Evolutionary conservation across 2,888 invertebrate species (phyloP).

Genomic region (Xestia rhomboidea): DNA sequence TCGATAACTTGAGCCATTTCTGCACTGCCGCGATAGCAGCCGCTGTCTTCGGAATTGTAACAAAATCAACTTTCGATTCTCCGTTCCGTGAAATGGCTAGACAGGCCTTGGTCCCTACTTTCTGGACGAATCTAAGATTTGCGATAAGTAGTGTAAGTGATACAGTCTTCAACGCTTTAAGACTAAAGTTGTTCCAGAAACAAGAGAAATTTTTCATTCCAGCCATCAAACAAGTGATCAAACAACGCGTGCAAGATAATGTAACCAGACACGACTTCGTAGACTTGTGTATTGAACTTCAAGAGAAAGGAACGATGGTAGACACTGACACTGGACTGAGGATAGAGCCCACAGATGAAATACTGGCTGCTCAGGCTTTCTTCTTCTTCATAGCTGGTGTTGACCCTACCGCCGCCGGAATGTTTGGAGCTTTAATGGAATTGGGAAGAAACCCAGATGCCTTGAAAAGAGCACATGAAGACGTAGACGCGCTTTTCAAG

Average conservation of each 20-base stretch:
- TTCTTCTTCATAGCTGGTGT: slow-evolving; percentile 75
- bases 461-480: slow-evolving; percentile 63
- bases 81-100: slow-evolving; percentile 74
- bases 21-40: slow-evolving; percentile 77
- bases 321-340: slow-evolving; percentile 74
- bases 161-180: slow-evolving; percentile 66
- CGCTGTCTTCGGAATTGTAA: slow-evolving; percentile 81
- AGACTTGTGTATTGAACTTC: slow-evolving; percentile 78
- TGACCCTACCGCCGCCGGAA: slow-evolving; percentile 70
- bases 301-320: slow-evolving; percentile 74
- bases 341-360: slow-evolving; percentile 77
- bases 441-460: slow-evolving; percentile 76
- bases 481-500: slow-evolving; percentile 50
- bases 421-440: slow-evolving; percentile 72
- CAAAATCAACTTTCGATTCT: slow-evolving; percentile 77
- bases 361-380: slow-evolving; percentile 64
- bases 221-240: slow-evolving; percentile 78
- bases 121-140: slow-evolving; percentile 69
- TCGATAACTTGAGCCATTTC: slow-evolving; percentile 69
- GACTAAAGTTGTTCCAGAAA: slow-evolving; percentile 72
- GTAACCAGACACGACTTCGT: slow-evolving; percentile 78
- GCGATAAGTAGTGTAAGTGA: slow-evolving; percentile 57
- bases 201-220: slow-evolving; percentile 77
- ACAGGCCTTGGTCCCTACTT: slow-evolving; percentile 64
- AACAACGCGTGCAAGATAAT: slow-evolving; percentile 71